These are phyloP conservation scores for Nipponacmea schrenckii DNA, from an alignment of 2,888 invertebrate genomes.

Conservation along the genomic window DNA sequence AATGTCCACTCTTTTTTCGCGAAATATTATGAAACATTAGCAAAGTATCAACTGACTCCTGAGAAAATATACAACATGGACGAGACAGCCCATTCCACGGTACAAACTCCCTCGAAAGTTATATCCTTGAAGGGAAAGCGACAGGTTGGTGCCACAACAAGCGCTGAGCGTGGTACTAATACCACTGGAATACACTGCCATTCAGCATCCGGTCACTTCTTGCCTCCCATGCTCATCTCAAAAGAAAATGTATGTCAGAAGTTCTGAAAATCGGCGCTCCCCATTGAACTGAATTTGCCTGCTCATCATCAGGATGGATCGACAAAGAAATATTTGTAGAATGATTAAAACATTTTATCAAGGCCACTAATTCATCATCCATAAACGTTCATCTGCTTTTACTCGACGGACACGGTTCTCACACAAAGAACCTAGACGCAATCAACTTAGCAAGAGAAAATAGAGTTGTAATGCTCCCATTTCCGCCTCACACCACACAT, in stretches of 20 bases:
- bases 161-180: slow-evolving; percentile 25
- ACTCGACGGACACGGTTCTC: neutral
- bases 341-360: neutral
- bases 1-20: slow-evolving; percentile 28
- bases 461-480: neutral
- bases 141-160: slow-evolving; percentile 30
- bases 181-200: slow-evolving; percentile 8
- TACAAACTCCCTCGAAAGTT: slow-evolving; percentile 28
- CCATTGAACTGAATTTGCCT: neutral
- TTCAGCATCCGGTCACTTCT: slow-evolving; percentile 19
- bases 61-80: slow-evolving; percentile 31
- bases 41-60: no score
- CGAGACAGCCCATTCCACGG: slow-evolving; percentile 34
- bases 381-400: neutral
- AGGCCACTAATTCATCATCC: neutral
- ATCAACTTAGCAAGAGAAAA: neutral
- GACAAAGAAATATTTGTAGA: neutral
- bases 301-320: neutral
- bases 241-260: slow-evolving; percentile 5
- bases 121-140: slow-evolving; percentile 23
- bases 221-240: slow-evolving; percentile 33
- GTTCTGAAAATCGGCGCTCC: neutral
- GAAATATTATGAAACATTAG: slow-evolving; percentile 27
- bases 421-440: neutral
- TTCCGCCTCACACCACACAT: neutral